Evolutionary conservation across 2,888 invertebrate species (phyloP).

Genomic region (Emmelina monodactyla): DNA sequence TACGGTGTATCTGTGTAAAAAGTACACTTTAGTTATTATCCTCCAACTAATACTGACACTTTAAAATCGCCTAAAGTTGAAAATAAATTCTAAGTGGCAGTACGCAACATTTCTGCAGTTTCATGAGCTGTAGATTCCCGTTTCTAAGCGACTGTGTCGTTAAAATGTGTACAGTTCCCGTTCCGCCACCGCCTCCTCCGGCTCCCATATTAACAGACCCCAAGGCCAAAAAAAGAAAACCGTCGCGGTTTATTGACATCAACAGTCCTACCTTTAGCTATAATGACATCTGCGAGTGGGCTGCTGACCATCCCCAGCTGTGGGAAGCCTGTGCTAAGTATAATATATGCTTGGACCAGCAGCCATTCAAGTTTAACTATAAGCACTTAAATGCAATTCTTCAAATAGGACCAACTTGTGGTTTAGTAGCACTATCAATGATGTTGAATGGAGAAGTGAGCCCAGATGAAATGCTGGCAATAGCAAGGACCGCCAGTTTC

Average conservation of each 20-base stretch:
- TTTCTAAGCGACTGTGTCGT: slow-evolving; percentile 2
- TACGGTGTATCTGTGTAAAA: no score
- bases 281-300: slow-evolving; percentile 64
- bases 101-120: no score
- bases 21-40: no score
- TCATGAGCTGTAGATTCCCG: background rate
- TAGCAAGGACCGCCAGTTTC: slow-evolving; percentile 70
- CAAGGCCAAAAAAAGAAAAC: no score
- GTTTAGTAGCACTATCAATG: slow-evolving; percentile 87
- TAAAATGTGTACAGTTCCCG: slow-evolving; percentile 38
- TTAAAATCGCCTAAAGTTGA: no score
- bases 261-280: slow-evolving; percentile 16
- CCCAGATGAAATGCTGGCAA: slow-evolving; percentile 65
- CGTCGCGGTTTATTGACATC: slow-evolving; percentile 11
- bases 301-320: slow-evolving; percentile 60
- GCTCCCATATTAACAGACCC: slow-evolving; percentile 16
- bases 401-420: slow-evolving; percentile 81
- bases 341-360: slow-evolving; percentile 49
- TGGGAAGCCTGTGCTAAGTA: slow-evolving; percentile 65
- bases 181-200: slow-evolving; percentile 29
- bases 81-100: no score
- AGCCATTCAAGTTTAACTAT: slow-evolving; percentile 58
- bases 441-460: slow-evolving; percentile 67
- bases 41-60: no score
- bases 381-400: slow-evolving; percentile 38